Evolutionary conservation across 2,888 invertebrate species (phyloP), one percentile per base, ranked within the genome.

Genomic region (Oscheius sp.): DNA sequence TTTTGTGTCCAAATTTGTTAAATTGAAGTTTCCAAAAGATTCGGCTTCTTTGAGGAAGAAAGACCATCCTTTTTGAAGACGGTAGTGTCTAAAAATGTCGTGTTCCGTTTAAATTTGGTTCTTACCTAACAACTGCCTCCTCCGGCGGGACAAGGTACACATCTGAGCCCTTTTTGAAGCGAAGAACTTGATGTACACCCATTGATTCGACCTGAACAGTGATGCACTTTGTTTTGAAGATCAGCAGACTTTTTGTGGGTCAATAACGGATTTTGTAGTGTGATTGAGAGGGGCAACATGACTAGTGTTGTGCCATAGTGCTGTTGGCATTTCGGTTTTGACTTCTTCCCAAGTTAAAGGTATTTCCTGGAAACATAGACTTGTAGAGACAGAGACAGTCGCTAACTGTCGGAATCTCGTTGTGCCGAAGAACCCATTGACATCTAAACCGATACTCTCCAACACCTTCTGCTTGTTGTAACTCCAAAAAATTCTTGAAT

Each of bases 211-310:
- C 74, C 74, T 74, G 32, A 62, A 68, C 2, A 59, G 11, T 65
- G 21, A 47, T 47, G 11, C 9, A 47, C 21, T 47, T 5, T 50
- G 10, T 29, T 35, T 9, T 50, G 21, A 65, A 66, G 32, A 50
- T 55, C 33, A 70, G n/a, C 10, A n/a, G 13, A 74, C 81, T 63
- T 62, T 47, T 59, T 55, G 33, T 1, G 82, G 79, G 2, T 78
- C 73, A 42, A 82, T 51, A 0, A 82, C 75, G 4, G 76, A 75
- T 53, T 82, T 82, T 29, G 80, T 76, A 1, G 82, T 82, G 65
- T 82, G 82, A 51, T 82, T 82, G 21, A 75, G 70, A 1, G 82
- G 82, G 10, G 82, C 82, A 29, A 82, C 76, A 50, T 79, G 79
- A 57, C 79, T 80, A 0, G 82, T 82, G 50, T 82, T 82, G 48